Percentiles rank a stretch among this genome's conserved stretches.
These are phyloP conservation scores for Vanessa atalanta DNA, from an alignment of 1,140 invertebrate genomes.

Conservation along the genomic window DNA sequence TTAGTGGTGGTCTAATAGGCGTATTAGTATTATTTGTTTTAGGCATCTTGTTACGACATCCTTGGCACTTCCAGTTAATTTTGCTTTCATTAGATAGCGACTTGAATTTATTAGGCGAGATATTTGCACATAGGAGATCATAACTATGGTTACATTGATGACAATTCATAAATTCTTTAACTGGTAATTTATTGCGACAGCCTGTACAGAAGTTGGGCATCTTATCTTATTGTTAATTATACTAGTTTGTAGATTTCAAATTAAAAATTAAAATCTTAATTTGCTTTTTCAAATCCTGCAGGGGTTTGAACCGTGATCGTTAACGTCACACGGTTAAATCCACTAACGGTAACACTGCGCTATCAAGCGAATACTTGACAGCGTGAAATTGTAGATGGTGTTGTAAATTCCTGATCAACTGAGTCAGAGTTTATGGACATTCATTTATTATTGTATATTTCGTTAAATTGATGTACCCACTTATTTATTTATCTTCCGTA, in stretches of 20 bases:
- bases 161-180: slow-evolving; percentile 25
- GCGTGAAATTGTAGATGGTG: background rate
- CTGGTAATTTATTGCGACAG: slow-evolving; percentile 9
- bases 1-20: background rate
- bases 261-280: slow-evolving; percentile 12
- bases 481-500: background rate
- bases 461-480: slow-evolving; percentile 12
- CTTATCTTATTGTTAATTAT: slow-evolving; percentile 3
- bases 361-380: background rate
- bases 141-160: slow-evolving; percentile 20
- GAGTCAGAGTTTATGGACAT: slow-evolving; percentile 11
- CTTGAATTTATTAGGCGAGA: slow-evolving; percentile 28
- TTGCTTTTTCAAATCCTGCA: background rate
- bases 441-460: slow-evolving; percentile 16
- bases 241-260: slow-evolving; percentile 4
- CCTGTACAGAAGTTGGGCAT: slow-evolving; percentile 23
- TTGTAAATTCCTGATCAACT: background rate
- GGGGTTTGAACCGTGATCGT: background rate
- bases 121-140: slow-evolving; percentile 26
- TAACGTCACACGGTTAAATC: background rate
- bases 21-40: slow-evolving; percentile 26
- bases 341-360: background rate
- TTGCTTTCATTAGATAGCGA: slow-evolving; percentile 15
- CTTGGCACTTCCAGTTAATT: slow-evolving; percentile 26
- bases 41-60: slow-evolving; percentile 20